Conservation (phyloP, 2,113 vertebrate species). For the Peromyscus leucopus region DNA sequence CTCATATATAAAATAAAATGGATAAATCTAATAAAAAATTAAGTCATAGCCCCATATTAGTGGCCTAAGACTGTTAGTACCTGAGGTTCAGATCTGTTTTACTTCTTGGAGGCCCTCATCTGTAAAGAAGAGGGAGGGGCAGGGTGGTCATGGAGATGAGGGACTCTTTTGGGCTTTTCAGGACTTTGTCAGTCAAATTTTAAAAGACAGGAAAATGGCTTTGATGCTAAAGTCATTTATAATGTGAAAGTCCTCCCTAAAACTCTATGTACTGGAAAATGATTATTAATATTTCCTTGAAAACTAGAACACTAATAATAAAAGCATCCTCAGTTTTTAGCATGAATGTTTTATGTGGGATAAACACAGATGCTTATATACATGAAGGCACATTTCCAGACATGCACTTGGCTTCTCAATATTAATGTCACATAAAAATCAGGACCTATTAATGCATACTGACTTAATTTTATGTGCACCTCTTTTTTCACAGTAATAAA, state of each 20-base stretch:
- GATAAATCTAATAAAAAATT: neutral
- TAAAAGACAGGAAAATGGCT: conserved; percentile 52
- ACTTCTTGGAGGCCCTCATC: neutral
- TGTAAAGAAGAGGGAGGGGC: neutral
- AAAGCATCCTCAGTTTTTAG: conserved; percentile 45
- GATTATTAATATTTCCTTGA: conserved; percentile 62
- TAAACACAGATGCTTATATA: conserved; percentile 31
- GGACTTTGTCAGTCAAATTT: conserved; percentile 49
- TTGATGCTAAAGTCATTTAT: conserved; percentile 37
- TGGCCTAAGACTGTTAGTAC: neutral
- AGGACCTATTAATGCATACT: conserved; percentile 56
- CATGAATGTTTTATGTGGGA: conserved; percentile 58
- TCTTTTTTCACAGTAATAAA: conserved; percentile 66
- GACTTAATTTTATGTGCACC: conserved; percentile 62
- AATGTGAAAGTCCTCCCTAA: conserved; percentile 53
- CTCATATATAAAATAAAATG: neutral
- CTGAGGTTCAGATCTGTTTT: neutral
- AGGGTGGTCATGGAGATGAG: neutral
- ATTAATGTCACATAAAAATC: conserved; percentile 71
- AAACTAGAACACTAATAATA: conserved; percentile 55
- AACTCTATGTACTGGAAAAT: conserved; percentile 56
- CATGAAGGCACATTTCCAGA: conserved; percentile 23
- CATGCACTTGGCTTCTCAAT: conserved; percentile 51
- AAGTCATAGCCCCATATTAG: conserved; percentile 43
- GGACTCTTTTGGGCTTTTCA: conserved; percentile 45